Percentiles rank a stretch among this genome's conserved stretches.
Evolutionary conservation across 2,888 invertebrate species (phyloP).

Genomic region (Ephialtes manifestator): DNA sequence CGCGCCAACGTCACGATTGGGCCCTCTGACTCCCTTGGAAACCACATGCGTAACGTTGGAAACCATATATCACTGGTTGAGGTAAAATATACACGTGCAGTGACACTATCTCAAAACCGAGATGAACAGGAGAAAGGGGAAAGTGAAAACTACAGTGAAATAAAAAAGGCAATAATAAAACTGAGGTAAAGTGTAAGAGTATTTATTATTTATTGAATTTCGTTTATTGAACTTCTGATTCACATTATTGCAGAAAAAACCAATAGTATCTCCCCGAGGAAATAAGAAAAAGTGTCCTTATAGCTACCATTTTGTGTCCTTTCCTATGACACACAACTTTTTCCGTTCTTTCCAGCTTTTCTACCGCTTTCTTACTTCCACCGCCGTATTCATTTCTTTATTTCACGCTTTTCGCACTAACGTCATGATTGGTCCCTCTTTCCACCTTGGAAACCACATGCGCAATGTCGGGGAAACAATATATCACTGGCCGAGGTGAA

Average conservation of each 20-base stretch:
- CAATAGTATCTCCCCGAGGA: constrained; percentile 83
- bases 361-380: constrained; percentile 9
- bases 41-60: constrained; percentile 58
- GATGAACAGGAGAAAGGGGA: constrained; percentile 27
- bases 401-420: constrained; percentile 53
- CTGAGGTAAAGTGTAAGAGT: background rate
- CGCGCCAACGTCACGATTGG: constrained; percentile 42
- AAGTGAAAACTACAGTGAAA: background rate
- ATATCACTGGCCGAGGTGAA: constrained; percentile 65
- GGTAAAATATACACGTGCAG: constrained; percentile 28
- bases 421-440: constrained; percentile 36
- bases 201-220: background rate
- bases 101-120: constrained; percentile 41
- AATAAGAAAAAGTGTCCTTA: constrained; percentile 82
- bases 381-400: constrained; percentile 25
- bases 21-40: constrained; percentile 4
- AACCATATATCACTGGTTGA: constrained; percentile 70
- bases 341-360: background rate
- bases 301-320: constrained; percentile 56
- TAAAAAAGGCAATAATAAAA: background rate
- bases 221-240: no score
- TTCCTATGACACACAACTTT: constrained; percentile 22
- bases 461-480: constrained; percentile 68
- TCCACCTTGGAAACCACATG: constrained; percentile 12
- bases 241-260: no score